Evolutionary conservation across 2,113 vertebrate species (phyloP), one percentile per base, ranked within the genome.

Genomic region (Chaetodon auriga): DNA sequence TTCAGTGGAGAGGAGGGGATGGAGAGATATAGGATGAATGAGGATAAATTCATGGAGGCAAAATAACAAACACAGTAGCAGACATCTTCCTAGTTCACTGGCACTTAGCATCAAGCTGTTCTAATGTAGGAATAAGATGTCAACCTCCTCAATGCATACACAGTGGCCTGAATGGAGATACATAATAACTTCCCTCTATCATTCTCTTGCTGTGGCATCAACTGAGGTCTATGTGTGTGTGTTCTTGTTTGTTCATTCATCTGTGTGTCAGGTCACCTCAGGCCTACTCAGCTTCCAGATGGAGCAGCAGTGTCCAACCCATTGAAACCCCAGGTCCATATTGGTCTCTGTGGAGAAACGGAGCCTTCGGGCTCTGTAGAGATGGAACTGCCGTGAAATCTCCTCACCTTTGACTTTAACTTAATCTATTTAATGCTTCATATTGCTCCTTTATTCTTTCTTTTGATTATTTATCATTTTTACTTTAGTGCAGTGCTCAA

Each of bases 251-350:
- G 62, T 81, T 45, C 25, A 46, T 58, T 75, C 30, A 64, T 48
- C 66, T 54, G 25, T 45, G 69, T 75, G 35, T 75, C 35, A 38
- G 68, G 48, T 85, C 57, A 82, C 66, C 61, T 78, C 60, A 18
- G 75, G 55, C 51, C 66, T 14, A 16, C 45, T 61, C 60, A 25
- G 76, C 68, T 61, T 78, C 43, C 82, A 85, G 43, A 77, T 76
- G 71, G 72, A 82, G 64, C 53, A 78, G 68, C 76, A 75, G 75
- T 11, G 4, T 57, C 51, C 72, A 75, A 61, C 30, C 53, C 49
- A 48, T 48, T 30, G 38, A 68, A 82, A 46, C 78, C 66, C 49
- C 83, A 73, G 80, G 77, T 69, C 77, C 80, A 86, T 77, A 86
- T 68, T 63, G 84, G 81, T 81, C 78, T 81, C 54, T 58, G 60